Percentiles rank a stretch among this genome's conserved stretches.
Evolutionary conservation across 2,888 invertebrate species (phyloP).

Genomic region (Acanthoscelides obtectus): DNA sequence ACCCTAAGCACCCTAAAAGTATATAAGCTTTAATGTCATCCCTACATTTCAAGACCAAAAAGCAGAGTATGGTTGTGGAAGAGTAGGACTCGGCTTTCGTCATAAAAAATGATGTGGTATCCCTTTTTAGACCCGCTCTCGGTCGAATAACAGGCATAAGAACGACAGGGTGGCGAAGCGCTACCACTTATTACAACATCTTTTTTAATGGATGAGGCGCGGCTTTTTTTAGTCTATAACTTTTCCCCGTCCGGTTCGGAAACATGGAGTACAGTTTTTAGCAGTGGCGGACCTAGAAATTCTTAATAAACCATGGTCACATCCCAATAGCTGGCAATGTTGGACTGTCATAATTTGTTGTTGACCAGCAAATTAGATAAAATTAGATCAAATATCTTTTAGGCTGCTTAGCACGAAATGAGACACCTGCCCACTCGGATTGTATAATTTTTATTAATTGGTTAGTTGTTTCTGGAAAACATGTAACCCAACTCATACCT

Average conservation of each 20-base stretch:
- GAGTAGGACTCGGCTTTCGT: background rate
- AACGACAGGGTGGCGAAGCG: constrained; percentile 38
- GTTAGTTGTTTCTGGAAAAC: too few species aligned
- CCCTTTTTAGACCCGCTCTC: constrained; percentile 3
- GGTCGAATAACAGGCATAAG: constrained; percentile 33
- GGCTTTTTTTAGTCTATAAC: constrained; percentile 20
- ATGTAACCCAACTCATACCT: too few species aligned
- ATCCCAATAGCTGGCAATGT: too few species aligned
- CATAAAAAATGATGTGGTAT: background rate
- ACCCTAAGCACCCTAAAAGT: background rate
- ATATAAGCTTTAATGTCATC: background rate
- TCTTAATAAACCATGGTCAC: background rate
- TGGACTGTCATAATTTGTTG: too few species aligned
- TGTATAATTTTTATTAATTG: too few species aligned
- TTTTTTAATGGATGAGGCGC: constrained; percentile 23
- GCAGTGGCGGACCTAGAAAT: background rate
- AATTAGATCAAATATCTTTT: too few species aligned
- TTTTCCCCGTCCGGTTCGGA: background rate
- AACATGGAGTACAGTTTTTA: background rate
- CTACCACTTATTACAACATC: constrained; percentile 34
- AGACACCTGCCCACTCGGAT: too few species aligned
- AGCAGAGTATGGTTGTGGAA: background rate
- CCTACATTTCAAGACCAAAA: background rate
- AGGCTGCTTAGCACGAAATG: too few species aligned
- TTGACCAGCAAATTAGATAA: too few species aligned